Conservation (phyloP, 1,140 invertebrate species). For the Plectus sambesii region DNA sequence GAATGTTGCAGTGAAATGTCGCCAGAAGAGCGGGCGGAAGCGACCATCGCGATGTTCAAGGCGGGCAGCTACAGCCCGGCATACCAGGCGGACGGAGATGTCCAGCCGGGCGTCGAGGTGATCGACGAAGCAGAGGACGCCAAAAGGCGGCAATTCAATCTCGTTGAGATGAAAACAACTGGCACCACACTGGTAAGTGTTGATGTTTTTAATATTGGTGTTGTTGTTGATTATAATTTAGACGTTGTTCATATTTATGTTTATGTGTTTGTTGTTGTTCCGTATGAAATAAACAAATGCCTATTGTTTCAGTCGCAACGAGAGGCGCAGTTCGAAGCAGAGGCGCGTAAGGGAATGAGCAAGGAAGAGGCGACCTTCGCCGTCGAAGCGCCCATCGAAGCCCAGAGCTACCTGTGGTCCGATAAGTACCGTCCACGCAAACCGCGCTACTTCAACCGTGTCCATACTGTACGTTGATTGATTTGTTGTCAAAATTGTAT, state of each 20-base stretch:
- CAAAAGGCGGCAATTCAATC: slow-evolving; percentile 61
- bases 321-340: slow-evolving; percentile 32
- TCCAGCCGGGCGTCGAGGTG: slow-evolving; percentile 72
- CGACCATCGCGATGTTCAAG: slow-evolving; percentile 57
- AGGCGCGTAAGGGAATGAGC: slow-evolving; percentile 38
- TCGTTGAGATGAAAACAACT: slow-evolving; percentile 50
- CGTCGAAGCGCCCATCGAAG: slow-evolving; percentile 65
- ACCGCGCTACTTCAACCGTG: slow-evolving; percentile 89
- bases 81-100: slow-evolving; percentile 56
- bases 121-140: slow-evolving; percentile 66
- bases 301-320: slow-evolving; percentile 20
- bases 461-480: slow-evolving; percentile 51
- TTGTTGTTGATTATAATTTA: no score
- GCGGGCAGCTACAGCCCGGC: slow-evolving; percentile 70
- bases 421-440: slow-evolving; percentile 95
- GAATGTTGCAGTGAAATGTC: slow-evolving; percentile 24
- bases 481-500: slow-evolving; percentile 14
- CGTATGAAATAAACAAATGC: slow-evolving; percentile 6
- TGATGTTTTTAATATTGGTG: slow-evolving; percentile 9
- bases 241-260: not conserved
- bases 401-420: slow-evolving; percentile 83
- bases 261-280: slow-evolving; percentile 8
- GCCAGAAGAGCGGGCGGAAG: slow-evolving; percentile 31
- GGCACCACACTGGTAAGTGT: slow-evolving; percentile 49
- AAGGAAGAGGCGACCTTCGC: slow-evolving; percentile 78